phyloP scores from a whole-genome alignment of 2,797 vertebrate species.

The Sebastes paucispinis region DNA sequence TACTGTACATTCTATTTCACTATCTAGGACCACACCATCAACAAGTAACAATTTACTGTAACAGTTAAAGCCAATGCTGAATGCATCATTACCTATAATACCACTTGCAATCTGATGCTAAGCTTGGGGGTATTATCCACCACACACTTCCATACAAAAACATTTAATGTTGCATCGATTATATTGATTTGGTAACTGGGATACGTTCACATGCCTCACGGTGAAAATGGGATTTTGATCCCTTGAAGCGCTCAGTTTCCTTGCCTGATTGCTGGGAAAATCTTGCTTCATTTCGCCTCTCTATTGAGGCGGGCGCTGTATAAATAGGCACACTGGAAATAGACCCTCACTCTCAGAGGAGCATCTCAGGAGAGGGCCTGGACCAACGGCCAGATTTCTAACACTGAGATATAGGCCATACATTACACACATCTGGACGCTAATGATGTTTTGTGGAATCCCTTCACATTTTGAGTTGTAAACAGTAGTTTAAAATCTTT shows the following conservation, averaged over 20 bases:
- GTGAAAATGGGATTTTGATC: conserved; percentile 37
- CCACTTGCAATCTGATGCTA: background rate
- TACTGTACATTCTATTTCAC: background rate
- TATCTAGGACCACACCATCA: background rate
- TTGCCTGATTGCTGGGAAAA: conserved; percentile 75
- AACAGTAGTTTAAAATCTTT: conserved; percentile 5
- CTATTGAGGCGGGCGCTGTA: conserved; percentile 68
- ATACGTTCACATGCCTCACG: background rate
- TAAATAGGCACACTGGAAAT: conserved; percentile 82
- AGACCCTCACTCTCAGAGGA: conserved; percentile 77
- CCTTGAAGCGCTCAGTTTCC: conserved; percentile 35
- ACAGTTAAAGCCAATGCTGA: background rate
- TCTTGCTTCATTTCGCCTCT: conserved; percentile 71
- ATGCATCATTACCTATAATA: background rate
- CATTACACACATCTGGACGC: conserved; percentile 50
- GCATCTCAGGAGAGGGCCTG: conserved; percentile 72
- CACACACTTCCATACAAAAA: background rate
- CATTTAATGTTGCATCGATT: conserved; percentile 4
- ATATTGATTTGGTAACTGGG: background rate
- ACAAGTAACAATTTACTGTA: background rate
- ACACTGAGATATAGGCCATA: conserved; percentile 67
- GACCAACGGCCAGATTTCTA: conserved; percentile 73
- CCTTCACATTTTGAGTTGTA: conserved; percentile 39
- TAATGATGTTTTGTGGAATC: conserved; percentile 61
- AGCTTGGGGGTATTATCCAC: background rate